A percentile compares a stretch with the other conserved stretches of the same genome.
phyloP scores from a whole-genome alignment of 1,140 invertebrate genomes.

The Drosophila ficusphila region DNA sequence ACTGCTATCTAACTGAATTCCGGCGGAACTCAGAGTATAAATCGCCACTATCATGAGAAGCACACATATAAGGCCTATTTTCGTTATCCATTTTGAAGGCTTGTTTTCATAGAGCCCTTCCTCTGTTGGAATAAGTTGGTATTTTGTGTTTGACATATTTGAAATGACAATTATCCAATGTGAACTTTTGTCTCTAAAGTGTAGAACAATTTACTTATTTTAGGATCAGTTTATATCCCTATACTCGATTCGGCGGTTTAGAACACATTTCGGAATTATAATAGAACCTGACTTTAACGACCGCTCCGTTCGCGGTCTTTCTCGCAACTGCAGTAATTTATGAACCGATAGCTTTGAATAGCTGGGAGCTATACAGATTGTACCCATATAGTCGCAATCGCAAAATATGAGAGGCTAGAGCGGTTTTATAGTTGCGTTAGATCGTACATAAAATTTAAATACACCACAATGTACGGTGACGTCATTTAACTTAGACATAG shows the following conservation, averaged over 20 bases:
- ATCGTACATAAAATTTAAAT: too few species aligned
- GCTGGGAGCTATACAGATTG: too few species aligned
- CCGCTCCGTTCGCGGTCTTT: conserved; percentile 2
- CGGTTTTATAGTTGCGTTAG: too few species aligned
- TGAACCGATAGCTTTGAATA: not conserved
- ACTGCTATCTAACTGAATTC: not conserved
- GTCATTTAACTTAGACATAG: too few species aligned
- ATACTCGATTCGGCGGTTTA: not conserved
- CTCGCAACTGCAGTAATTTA: not conserved
- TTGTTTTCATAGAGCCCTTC: not conserved
- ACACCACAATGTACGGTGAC: too few species aligned
- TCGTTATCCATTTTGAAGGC: not conserved
- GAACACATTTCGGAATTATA: conserved; percentile 4
- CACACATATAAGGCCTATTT: not conserved
- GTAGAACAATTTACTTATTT: not conserved
- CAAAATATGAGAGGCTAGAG: too few species aligned
- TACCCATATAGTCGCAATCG: too few species aligned
- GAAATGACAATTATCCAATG: not conserved
- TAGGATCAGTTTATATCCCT: not conserved
- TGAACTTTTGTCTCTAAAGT: not conserved
- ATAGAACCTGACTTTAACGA: not conserved
- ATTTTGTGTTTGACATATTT: conserved; percentile 34
- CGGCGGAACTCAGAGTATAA: not conserved
- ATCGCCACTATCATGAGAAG: conserved; percentile 1
- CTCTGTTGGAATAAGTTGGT: conserved; percentile 22